Conservation (phyloP, 2,797 vertebrate species). For the Helostoma temminkii region DNA sequence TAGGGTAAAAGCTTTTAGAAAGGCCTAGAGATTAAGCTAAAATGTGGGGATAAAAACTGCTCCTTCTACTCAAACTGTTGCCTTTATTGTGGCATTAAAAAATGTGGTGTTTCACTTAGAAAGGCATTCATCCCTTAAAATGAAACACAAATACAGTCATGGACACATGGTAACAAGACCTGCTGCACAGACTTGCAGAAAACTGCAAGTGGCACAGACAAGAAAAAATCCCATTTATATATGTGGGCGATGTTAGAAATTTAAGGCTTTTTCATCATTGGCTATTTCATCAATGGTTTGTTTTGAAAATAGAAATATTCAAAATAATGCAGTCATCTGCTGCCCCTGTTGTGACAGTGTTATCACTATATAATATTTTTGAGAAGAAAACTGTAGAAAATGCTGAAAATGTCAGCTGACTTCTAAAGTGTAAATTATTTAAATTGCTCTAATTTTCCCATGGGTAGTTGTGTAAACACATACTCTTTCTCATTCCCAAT, state of each 20-base stretch:
- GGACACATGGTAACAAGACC: conserved; percentile 35
- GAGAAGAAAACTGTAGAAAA: conserved; percentile 11
- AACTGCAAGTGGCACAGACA: conserved; percentile 21
- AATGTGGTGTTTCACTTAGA: conserved; percentile 44
- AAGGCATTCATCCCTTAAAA: conserved; percentile 55
- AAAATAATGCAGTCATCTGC: background rate
- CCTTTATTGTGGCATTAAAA: conserved; percentile 59
- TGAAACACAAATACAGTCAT: conserved; percentile 34
- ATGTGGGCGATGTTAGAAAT: background rate
- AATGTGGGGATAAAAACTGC: conserved; percentile 19
- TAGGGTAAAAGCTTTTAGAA: conserved; percentile 47
- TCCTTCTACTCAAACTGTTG: conserved; percentile 21
- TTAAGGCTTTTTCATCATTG: conserved; percentile 1
- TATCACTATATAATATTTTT: background rate
- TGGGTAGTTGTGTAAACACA: conserved; percentile 46
- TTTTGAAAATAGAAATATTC: conserved; percentile 4
- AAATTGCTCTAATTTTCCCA: conserved; percentile 38
- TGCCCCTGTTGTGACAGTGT: background rate
- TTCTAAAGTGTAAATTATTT: conserved; percentile 43
- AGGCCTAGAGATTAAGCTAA: conserved; percentile 43
- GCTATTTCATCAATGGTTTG: background rate
- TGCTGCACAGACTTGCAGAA: conserved; percentile 27
- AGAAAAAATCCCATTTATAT: background rate
- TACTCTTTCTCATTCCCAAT: conserved; percentile 33
- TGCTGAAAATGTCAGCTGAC: background rate